Base-by-base conservation (phyloP, 2,888 invertebrate species). In the Baronia brevicornis region DNA sequence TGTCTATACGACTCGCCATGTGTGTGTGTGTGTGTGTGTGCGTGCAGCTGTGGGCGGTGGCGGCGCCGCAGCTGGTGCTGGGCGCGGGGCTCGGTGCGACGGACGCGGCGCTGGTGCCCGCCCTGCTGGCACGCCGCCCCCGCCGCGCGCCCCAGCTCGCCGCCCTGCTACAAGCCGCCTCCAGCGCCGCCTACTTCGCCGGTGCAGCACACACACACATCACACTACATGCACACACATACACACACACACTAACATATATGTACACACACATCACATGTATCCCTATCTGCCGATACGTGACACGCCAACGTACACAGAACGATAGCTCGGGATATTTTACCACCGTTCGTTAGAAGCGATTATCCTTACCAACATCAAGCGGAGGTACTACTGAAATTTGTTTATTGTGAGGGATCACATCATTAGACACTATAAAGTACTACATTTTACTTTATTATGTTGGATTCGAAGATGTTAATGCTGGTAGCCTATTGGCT, bases 51-150 rank as follows among this genome's bases (percentile, higher is more conserved):
- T 39, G 47, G 18, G 52, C 40, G 39, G 54, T 77, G 48, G 63
- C 58, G 30, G 33, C 55, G 45, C 71, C 80, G 54, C 84, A 85
- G 68, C 53, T 54, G 51, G 51, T 50, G 51, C 73, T 86, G 55
- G 79, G 79, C 35, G 49, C 44, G 36, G 74, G 79, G 32, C 64
- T 75, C 48, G 77, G 70, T 43, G 72, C 72, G 41, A 50, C 61
- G 44, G 70, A 71, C 59, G 78, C 69, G 43, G 84, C 80, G 56
- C 63, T 82, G 54, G 73, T 82, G 52, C 82, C 77, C 32, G 72
- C 72, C 42, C 62, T 71, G 46, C 44, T 63, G 41, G 55, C 54
- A 43, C 60, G 57, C 2, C 45, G 42, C 20, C 48, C 50, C 14
- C 41, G 29, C 26, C 48, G 36, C 42, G 62, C 54, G 19, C 66